Evolutionary conservation across 2,888 invertebrate species (phyloP).

Genomic region (Leucoma salicis): DNA sequence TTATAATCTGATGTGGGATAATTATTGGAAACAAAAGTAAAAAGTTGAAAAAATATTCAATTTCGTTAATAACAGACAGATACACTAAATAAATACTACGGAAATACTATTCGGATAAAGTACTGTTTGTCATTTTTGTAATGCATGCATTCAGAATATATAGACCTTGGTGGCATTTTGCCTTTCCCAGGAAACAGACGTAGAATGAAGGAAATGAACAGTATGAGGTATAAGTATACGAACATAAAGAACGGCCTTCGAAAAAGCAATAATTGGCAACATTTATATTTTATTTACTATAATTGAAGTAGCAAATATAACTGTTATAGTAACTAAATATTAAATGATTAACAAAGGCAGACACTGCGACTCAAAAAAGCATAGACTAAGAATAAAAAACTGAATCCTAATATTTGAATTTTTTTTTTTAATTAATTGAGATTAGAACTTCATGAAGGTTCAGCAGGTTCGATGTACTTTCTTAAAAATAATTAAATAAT

Average conservation of each 20-base stretch:
- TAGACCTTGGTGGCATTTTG: constrained; percentile 2
- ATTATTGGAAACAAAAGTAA: too few relatives aligned
- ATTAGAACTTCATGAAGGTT: neutral
- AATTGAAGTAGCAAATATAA: constrained; percentile 1
- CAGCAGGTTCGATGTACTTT: neutral
- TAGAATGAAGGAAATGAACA: constrained; percentile 42
- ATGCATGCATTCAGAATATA: constrained; percentile 3
- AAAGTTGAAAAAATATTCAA: too few relatives aligned
- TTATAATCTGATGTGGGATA: too few relatives aligned
- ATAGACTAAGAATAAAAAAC: constrained; percentile 10
- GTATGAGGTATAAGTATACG: constrained; percentile 37
- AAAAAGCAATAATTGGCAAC: neutral
- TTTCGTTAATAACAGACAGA: neutral
- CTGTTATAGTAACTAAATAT: too few relatives aligned
- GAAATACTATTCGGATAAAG: constrained; percentile 14
- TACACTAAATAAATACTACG: constrained; percentile 3
- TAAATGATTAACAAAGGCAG: too few relatives aligned
- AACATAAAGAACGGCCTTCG: constrained; percentile 63
- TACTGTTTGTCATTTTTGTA: neutral
- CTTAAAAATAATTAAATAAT: too few relatives aligned
- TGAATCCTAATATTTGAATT: neutral
- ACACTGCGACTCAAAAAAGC: neutral
- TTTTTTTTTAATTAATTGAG: neutral
- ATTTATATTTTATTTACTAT: constrained; percentile 16
- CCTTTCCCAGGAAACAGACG: constrained; percentile 26